Base-by-base conservation (phyloP, 2,888 invertebrate genomes). In the Acleris cristana region DNA sequence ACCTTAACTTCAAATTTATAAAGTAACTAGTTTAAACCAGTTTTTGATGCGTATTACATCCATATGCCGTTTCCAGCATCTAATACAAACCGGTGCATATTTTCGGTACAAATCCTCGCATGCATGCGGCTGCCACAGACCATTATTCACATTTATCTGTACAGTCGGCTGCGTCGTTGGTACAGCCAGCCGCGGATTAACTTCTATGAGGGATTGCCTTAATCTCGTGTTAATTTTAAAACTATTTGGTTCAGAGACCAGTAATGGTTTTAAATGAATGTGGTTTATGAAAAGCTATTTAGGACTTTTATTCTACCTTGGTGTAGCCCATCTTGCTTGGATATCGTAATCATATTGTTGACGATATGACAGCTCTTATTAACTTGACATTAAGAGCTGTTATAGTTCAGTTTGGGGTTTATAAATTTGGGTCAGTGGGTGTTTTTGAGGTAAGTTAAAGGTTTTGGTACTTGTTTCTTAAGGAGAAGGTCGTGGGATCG, bases 141-240 rank as follows among this genome's bases (percentile, higher is more conserved):
- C 53, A 69, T 74, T 72, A 73, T 66, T 73, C 68, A 67, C 68
- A 62, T 66, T 70, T 72, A 73, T 73, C 72, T 70, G 61, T 65
- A 53, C 59, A 60, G 55, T 62, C 65, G 26, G 65, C 49, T 30
- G 34, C 10, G 34, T 7, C 19, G 44, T 44, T 23, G 18, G 26
- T 55, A 55, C 55, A 34, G 18, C 21, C 40, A 40, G 55, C 40
- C 23, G 14, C 44, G 58, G 55, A 66, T 66, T 66, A 66, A 61
- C 56, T 40, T 55, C 26, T 14, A 54, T 59, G 65, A 66, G 45
- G 61, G 55, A 66, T 66, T 30, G 65, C 51, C n/a, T 40, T 55
- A 48, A 44, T 60, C 40, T 48, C 14, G 49, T 26, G 60, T 51
- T 60, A 55, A 55, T 51, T 45, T 45, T n/a, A 45, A n/a, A 45